Base-by-base conservation (phyloP, 2,113 vertebrate species). In the Deroptyus accipitrinus region DNA sequence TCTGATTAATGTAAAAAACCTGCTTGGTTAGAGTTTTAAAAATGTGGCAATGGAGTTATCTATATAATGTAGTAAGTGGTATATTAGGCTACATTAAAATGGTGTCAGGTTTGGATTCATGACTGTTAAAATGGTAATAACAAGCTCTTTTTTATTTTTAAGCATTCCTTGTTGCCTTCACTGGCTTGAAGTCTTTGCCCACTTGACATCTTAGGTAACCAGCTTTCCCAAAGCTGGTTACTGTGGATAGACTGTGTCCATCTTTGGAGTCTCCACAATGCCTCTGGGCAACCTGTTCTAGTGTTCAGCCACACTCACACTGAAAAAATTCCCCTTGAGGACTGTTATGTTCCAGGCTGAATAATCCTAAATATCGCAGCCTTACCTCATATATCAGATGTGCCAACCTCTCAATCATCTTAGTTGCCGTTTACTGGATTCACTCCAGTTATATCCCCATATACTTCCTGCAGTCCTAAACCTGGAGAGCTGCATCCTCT, bases 361-460 rank as follows among this genome's bases (percentile, higher is more conserved):
- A 49, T 22, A 49, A 20, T 59, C 11, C 3, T 18, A 59, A 64
- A 78, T 30, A 24, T 61, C 11, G 8, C 12, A 90, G 17, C 4
- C 1, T 49, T 28, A 8, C 13, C 25, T 49, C 3, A 1, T 24
- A 2, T 16, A 61, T 35, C 42, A 78, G 44, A 61, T 1, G 0
- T 0, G 0, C 15, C 37, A 54, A 9, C 2, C 10, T 27, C 20
- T 59, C 35, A 39, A 2, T 23, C 24, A n/a, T 19, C 8, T 51
- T 41, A 16, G 15, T 15, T 14, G 2, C 14, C 25, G 4, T 49
- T 77, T 54, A 1, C 20, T 44, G 28, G 23, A 41, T 77, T 87
- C 30, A 64, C 24, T 84, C n/a, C 9, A 22, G 7, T 52, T 87
- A 11, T 17, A 30, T 30, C 9, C 11, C 25, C 22, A 17, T 48